These are phyloP conservation scores for Drosophila triauraria DNA, from an alignment of 1,140 invertebrate species.

Conservation along the genomic window DNA sequence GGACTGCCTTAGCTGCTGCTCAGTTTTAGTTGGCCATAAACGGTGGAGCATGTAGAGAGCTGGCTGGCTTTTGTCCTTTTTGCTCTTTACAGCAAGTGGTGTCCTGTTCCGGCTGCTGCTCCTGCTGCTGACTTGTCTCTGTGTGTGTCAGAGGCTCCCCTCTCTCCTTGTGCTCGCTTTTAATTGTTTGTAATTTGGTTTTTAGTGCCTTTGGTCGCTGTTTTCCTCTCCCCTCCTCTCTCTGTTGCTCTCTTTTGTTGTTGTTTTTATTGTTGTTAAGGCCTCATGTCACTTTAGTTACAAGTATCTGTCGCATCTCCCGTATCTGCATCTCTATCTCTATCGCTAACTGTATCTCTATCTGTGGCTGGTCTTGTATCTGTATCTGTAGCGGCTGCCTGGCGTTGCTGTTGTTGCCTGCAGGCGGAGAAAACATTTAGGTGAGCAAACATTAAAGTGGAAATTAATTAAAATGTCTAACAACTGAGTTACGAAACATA, in stretches of 20 bases:
- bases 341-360: conserved; percentile 1
- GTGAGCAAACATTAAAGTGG: conserved; percentile 63
- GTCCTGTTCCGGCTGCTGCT: conserved; percentile 2
- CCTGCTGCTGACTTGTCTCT: background rate
- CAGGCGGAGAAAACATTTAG: conserved; percentile 61
- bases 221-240: conserved; percentile 15
- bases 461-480: conserved; percentile 65
- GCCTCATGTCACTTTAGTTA: conserved; percentile 81
- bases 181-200: conserved; percentile 78
- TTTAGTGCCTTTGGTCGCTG: conserved; percentile 65
- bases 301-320: conserved; percentile 60
- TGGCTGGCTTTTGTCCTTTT: conserved; percentile 17
- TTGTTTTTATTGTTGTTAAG: conserved; percentile 67
- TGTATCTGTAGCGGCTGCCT: conserved; percentile 4
- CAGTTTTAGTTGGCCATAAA: conserved; percentile 77
- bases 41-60: conserved; percentile 41
- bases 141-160: conserved; percentile 42
- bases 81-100: conserved; percentile 1
- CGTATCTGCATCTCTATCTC: conserved; percentile 5
- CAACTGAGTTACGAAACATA: conserved; percentile 44
- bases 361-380: conserved; percentile 11
- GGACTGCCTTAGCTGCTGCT: conserved; percentile 47
- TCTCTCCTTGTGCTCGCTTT: conserved; percentile 58
- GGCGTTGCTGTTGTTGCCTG: conserved; percentile 33
- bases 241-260: conserved; percentile 21